These are phyloP conservation scores for Seriola quinqueradiata DNA, from an alignment of 2,113 vertebrate genomes.

Conservation along the genomic window DNA sequence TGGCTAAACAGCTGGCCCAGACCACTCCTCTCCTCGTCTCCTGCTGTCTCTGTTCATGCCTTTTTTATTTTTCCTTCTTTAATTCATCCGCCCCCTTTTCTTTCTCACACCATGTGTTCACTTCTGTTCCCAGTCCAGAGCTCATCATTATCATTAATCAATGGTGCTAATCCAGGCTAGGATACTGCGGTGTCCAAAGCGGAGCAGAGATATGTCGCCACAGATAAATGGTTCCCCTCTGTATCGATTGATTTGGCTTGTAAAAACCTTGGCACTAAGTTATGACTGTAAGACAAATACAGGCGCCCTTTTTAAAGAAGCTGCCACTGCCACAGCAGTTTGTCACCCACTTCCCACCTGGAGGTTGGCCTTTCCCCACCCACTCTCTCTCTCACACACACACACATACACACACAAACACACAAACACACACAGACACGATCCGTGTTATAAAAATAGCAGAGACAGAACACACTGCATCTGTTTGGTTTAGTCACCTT, in stretches of 20 bases:
- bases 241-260: constrained; percentile 47
- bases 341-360: constrained; percentile 43
- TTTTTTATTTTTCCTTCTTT: background rate
- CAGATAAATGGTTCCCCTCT: constrained; percentile 52
- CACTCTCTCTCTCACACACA: no score
- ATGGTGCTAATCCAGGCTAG: constrained; percentile 52
- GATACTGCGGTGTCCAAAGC: constrained; percentile 37
- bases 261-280: constrained; percentile 52
- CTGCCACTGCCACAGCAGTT: constrained; percentile 18
- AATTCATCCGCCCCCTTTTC: background rate
- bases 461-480: background rate
- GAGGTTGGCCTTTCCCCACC: background rate
- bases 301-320: constrained; percentile 32
- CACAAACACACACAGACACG: background rate
- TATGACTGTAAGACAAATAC: constrained; percentile 66
- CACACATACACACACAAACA: background rate
- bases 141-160: constrained; percentile 51
- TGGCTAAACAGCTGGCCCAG: background rate
- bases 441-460: constrained; percentile 23
- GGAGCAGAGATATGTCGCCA: background rate
- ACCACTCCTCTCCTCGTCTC: background rate
- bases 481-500: constrained; percentile 40
- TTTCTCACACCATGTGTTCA: background rate
- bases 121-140: constrained; percentile 3
- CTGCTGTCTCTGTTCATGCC: background rate